Evolutionary conservation across 2,888 invertebrate genomes (phyloP), one percentile per base, ranked within the genome.

Genomic region (Zonitis immaculata): DNA sequence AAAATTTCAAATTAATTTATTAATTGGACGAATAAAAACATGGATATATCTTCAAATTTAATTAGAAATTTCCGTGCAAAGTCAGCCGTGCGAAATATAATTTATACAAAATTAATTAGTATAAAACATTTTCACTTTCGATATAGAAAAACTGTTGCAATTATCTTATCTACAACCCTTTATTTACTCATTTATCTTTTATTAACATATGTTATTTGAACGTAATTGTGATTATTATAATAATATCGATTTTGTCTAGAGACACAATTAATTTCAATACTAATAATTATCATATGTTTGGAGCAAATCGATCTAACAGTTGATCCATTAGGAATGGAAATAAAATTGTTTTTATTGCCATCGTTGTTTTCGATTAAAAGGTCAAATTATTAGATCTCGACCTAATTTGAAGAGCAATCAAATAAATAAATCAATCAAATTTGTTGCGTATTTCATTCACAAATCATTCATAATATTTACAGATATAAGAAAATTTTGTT

Each of bases 201-300:
- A 45, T 47, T 48, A 54, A 54, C 54, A 54, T 51, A 54, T 54
- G 54, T 51, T 54, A 51, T 54, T 51, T 44, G 48, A 48, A 35
- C 44, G 44, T 54, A 54, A 54, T 54, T 48, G 51, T 51, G 51
- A 51, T 48, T 14, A 39, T 39, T 4, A 20, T 39, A n/a, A n/a
- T n/a, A n/a, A n/a, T 51, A 54, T 54, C 46, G 54, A 54, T 54
- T 51, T 47, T 51, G 26, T 49, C 48, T 32, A 12, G 12, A 20
- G 7, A 18, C 39, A 28, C 22, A 28, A 22, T 44, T 27, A 43
- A 11, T 43, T 48, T 48, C 42, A 26, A 22, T 22, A 22, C 7
- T 18, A 18, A 18, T 39, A 16, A 39, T 39, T 39, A 22, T 4
- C 5, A 22, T n/a, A 22, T 22, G 22, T 39, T n/a, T n/a, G n/a